Base-by-base conservation (phyloP, 2,888 invertebrate genomes). In the Platycnemis pennipes region DNA sequence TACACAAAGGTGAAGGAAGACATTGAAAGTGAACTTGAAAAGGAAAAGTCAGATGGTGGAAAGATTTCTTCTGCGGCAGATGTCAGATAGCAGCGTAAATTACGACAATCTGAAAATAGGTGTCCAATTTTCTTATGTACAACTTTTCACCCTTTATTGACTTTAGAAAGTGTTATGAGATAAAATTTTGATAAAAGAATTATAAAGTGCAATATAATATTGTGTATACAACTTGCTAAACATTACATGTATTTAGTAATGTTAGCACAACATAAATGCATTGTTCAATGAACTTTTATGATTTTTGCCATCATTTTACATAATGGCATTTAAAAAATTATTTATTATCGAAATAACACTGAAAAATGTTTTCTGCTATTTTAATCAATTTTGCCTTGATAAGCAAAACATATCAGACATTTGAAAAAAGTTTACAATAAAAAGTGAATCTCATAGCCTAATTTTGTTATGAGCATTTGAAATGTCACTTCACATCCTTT, bases 401-500 rank as follows among this genome's bases (percentile, higher is more conserved):
- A 91, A 91, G 91, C 91, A 91, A 91, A 91, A 91, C 91, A 91
- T 91, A 91, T 91, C 91, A 91, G 91, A 91, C 91, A 87, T 37
- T 63, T 91, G 63, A 91, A 87, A 91, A 91, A 42, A 91, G 37
- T 91, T 91, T 91, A 91, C 91, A 91, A 91, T 91, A 91, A 63
- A 91, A 91, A 91, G 42, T 77, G 56, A 91, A 91, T 69, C 63
- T 91, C 63, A 91, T 91, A 91, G 42, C 63, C 63, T 91, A 63
- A 69, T 91, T 53, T 63, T 91, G 91, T 91, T 91, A 91, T 63
- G 63, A 63, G 56, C 91, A 91, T 63, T 91, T 91, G 26, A 91
- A 91, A 44, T 91, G 91, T 91, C 91, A 91, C 91, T 63, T 91
- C 63, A 56, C 63, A 91, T 91, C 63, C 91, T 44, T 63, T 91